Evolutionary conservation across 2,797 vertebrate species (phyloP).

Genomic region (Phataginus tricuspis): DNA sequence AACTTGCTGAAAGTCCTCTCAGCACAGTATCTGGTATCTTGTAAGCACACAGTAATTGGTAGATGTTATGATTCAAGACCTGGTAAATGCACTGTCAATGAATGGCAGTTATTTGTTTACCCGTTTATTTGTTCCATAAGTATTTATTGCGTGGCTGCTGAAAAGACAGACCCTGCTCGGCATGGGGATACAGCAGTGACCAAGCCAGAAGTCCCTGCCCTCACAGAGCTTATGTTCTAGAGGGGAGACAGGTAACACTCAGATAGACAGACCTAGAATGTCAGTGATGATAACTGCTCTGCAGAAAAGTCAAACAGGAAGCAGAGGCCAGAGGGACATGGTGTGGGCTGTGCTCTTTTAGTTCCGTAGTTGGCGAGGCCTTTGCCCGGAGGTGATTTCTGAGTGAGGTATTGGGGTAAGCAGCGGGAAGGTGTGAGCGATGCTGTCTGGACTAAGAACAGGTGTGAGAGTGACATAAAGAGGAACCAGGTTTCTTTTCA

Average conservation of each 20-base stretch:
- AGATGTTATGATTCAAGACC: neutral
- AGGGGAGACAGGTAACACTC: neutral
- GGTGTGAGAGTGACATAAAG: neutral
- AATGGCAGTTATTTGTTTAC: neutral
- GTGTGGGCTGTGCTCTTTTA: neutral
- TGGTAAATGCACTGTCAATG: neutral
- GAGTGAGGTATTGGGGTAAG: accelerated
- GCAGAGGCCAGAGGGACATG: neutral
- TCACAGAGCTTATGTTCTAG: neutral
- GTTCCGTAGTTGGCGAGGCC: neutral
- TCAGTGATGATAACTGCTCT: neutral
- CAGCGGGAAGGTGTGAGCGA: neutral
- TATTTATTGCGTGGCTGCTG: neutral
- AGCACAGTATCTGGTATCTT: neutral
- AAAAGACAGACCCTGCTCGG: neutral
- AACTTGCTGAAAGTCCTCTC: neutral
- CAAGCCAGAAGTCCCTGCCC: neutral
- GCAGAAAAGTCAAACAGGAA: neutral
- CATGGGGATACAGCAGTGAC: no score
- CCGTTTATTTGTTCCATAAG: neutral
- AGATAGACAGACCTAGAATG: neutral
- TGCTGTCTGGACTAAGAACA: neutral
- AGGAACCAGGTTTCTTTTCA: neutral
- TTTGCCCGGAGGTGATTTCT: neutral
- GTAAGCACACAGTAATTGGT: neutral